phyloP scores from a whole-genome alignment of 2,888 invertebrate species.

The Lamellibrachia columna region DNA sequence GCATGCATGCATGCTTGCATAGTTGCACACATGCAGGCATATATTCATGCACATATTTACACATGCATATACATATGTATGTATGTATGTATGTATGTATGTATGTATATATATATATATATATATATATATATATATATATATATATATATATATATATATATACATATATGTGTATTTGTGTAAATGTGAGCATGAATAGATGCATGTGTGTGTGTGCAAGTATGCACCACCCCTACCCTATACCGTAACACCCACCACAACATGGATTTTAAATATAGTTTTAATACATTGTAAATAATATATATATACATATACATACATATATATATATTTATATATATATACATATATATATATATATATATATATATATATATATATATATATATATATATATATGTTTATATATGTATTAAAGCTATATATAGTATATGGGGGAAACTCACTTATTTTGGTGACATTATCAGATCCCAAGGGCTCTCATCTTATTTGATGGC shows the following conservation, averaged over 20 bases:
- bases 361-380: too few species aligned
- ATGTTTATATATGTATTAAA: too few species aligned
- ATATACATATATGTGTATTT: background rate
- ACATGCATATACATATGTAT: background rate
- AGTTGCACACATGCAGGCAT: background rate
- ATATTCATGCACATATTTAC: background rate
- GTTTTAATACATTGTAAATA: too few species aligned
- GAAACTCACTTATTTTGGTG: too few species aligned
- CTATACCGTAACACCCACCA: background rate
- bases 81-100: background rate
- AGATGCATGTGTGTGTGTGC: too few species aligned
- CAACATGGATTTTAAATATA: background rate
- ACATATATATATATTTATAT: background rate
- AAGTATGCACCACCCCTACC: too few species aligned
- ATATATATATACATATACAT: background rate
- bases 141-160: constrained; percentile 8
- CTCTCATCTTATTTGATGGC: too few species aligned
- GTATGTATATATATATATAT: background rate
- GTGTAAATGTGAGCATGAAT: too few species aligned
- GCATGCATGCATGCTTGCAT: constrained; percentile 17
- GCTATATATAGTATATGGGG: too few species aligned
- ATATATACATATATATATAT: background rate
- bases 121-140: constrained; percentile 21
- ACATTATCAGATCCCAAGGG: too few species aligned
- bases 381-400: too few species aligned